Base-by-base conservation (phyloP, 2,113 vertebrate genomes). In the Ellobius talpinus region DNA sequence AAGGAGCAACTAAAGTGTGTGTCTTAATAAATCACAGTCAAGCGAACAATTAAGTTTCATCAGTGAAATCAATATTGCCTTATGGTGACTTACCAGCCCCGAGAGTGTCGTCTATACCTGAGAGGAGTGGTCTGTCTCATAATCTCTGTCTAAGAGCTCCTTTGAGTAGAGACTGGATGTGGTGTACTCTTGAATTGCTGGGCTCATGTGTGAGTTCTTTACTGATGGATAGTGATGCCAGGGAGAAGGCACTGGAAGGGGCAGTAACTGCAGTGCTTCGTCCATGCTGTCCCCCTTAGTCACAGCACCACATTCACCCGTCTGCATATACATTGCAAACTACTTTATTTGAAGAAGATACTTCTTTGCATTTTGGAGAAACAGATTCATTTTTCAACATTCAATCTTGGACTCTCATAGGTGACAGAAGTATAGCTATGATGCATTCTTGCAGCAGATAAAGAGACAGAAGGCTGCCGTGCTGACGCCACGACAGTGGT, bases 321-420 rank as follows among this genome's bases (percentile, higher is more conserved):
- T 42, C n/a, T 73, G 16, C 8, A 33, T n/a, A 66, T 61, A 21
- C 23, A 7, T 79, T 87, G 42, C 45, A 96, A 96, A 70, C 33
- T n/a, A 36, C 72, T 85, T 90, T 39, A 39, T 52, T 70, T 61
- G n/a, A 94, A 87, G 39, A 79, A 85, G 42, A 1, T 47, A 19
- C 47, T 90, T n/a, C 42, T 6, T 21, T 91, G 4, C 63, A 85
- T 50, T 78, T 66, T 87, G 94, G 78, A 47, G 21, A 94, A 89
- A 52, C 58, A 86, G 33, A 58, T 17, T 78, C 36, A 45, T 21
- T 84, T 63, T 94, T 63, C 26, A 87, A 76, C 33, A 33, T 31
- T 90, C 73, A 93, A 65, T 91, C 42, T 87, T 26, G 72, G 33
- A 87, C 72, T 85, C 1, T 1, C n/a, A 70, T 36, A 85, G 7